These are phyloP conservation scores for Progne subis DNA, from an alignment of 2,113 vertebrate genomes.

Conservation along the genomic window DNA sequence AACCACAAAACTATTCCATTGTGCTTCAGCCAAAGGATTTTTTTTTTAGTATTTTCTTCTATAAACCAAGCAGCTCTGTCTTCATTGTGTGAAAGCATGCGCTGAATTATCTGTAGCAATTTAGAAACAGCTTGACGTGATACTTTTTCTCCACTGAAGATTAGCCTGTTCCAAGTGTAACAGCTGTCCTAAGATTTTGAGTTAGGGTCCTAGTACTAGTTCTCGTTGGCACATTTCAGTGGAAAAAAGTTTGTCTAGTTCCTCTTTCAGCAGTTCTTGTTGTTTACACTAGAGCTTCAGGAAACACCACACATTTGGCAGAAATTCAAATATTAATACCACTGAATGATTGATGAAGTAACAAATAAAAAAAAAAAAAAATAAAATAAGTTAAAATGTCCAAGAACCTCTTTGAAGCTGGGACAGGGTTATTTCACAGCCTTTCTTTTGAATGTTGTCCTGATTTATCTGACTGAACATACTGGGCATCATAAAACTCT, in stretches of 20 bases:
- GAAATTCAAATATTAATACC: not conserved
- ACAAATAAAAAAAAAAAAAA: not conserved
- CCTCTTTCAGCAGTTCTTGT: not conserved
- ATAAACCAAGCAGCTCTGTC: not conserved
- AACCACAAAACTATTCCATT: fast-evolving
- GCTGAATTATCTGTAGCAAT: not conserved
- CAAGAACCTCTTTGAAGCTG: not conserved
- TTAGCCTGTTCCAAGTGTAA: not conserved
- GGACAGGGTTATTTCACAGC: not conserved
- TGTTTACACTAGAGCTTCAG: not conserved
- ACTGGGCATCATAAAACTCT: not conserved
- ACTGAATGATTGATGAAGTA: not conserved
- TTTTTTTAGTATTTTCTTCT: not conserved
- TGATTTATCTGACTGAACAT: not conserved
- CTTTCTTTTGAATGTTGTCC: not conserved
- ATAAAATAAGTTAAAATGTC: not conserved
- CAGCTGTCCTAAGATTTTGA: not conserved
- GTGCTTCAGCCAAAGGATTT: not conserved
- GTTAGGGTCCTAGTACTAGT: not conserved
- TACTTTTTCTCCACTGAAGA: not conserved
- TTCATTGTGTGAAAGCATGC: not conserved
- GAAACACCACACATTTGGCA: not conserved
- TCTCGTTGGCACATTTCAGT: not conserved
- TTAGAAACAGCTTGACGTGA: not conserved
- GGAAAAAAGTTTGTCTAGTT: not conserved